Evolutionary conservation across 1,140 invertebrate genomes (phyloP), one percentile per base, ranked within the genome.

Genomic region (Ceratina calcarata): DNA sequence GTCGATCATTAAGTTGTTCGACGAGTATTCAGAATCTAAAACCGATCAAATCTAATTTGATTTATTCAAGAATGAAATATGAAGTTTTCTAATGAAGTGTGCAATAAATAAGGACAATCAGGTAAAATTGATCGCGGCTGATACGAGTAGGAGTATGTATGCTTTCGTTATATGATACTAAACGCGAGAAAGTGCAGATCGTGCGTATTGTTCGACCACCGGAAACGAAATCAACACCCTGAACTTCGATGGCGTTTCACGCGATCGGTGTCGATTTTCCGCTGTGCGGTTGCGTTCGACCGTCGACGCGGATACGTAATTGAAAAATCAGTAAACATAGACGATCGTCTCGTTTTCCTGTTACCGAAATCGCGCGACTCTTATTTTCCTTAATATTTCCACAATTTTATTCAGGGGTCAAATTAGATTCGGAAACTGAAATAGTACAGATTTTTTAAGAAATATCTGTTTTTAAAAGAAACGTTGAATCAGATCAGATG

Each of bases 241-340:
- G 60, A 78, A 78, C 76, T 78, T 78, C 76, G 45, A 71, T n/a
- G 49, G 51, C 51, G 68, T n/a, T 78, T 78, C 76, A 78, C 76
- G 76, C 76, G 76, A 78, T 72, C 68, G 76, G 76, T 78, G 69
- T 78, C 76, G 76, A 78, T 78, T 78, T 71, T 72, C 76, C 69
- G 51, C 60, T 45, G 49, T 64, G 76, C 51, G 76, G 76, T 72
- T 45, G 60, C 60, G 27, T 20, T 20, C 62, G 72, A 18, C 66
- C 66, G 53, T 55, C 45, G 75, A 70, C 55, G 70, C 57, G 45
- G 75, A 77, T 70, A 70, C 69, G n/a, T 27, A 6, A 27, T 16
- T 16, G 32, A 78, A 78, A 78, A 78, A 78, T 72, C 20, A 1
- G 2, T 7, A 32, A 72, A 49, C 4, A n/a, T 6, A 37, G 37